Conservation (phyloP, 2,797 vertebrate species). For the Bradypus variegatus region DNA sequence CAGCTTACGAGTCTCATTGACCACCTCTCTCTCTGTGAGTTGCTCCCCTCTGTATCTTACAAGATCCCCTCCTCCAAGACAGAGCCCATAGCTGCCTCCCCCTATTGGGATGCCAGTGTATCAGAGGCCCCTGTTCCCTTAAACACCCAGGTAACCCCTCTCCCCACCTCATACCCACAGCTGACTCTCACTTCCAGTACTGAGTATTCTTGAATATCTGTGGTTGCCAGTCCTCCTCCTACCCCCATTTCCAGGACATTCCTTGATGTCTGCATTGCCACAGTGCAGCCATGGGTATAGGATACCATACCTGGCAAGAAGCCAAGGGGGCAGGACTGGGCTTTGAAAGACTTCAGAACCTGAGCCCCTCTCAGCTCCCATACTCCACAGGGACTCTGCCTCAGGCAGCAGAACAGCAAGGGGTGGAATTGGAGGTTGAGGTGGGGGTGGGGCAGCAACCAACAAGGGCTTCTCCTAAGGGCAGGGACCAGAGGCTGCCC, state of each 20-base stretch:
- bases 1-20: background rate
- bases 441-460: background rate
- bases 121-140: background rate
- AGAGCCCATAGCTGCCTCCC: background rate
- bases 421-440: background rate
- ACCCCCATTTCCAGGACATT: background rate
- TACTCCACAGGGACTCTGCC: background rate
- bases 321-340: background rate
- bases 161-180: background rate
- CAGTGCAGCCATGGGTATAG: background rate
- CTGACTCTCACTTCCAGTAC: background rate
- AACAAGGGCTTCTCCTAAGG: background rate
- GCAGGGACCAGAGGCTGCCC: background rate
- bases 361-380: background rate
- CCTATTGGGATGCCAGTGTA: background rate
- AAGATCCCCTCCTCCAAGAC: background rate
- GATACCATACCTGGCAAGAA: slow-evolving; percentile 10
- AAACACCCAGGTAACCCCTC: background rate
- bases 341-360: background rate
- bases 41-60: background rate
- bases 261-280: background rate
- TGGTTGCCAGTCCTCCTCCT: background rate
- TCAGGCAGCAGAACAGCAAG: background rate
- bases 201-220: background rate
- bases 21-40: background rate